A percentile compares a stretch with the other conserved stretches of the same genome.
phyloP scores from a whole-genome alignment of 2,797 vertebrate genomes.

The Alfaro cultratus region DNA sequence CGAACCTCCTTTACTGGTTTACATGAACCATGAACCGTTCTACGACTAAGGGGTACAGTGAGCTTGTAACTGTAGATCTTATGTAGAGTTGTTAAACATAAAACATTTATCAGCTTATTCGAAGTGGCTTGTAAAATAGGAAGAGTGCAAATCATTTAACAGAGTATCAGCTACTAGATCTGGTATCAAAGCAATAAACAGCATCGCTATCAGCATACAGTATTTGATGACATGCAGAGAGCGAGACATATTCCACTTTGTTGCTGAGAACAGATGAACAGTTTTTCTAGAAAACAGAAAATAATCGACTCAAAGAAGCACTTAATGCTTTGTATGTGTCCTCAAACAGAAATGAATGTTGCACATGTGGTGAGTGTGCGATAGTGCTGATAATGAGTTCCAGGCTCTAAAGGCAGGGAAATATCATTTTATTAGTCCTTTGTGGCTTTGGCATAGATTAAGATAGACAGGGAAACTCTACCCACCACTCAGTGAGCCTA shows the following conservation, averaged over 20 bases:
- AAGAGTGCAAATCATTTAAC: constrained; percentile 2
- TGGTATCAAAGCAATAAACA: background rate
- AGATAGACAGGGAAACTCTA: constrained; percentile 76
- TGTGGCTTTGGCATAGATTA: constrained; percentile 75
- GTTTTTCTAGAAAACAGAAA: background rate
- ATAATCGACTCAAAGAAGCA: background rate
- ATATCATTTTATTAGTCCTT: constrained; percentile 78
- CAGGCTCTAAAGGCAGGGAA: constrained; percentile 65
- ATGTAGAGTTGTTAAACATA: background rate
- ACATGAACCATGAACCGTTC: background rate
- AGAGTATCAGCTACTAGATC: background rate
- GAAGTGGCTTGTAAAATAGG: background rate
- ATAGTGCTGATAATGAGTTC: constrained; percentile 74
- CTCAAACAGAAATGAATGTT: constrained; percentile 25
- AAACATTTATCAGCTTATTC: constrained; percentile 9
- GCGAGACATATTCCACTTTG: background rate
- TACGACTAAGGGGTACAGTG: background rate
- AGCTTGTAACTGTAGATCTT: background rate
- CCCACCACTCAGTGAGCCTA: constrained; percentile 71
- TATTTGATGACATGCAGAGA: background rate
- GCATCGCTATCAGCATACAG: background rate
- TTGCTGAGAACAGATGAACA: background rate
- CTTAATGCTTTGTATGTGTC: constrained; percentile 25
- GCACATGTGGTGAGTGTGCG: constrained; percentile 28
- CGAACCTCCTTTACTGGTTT: background rate